Percentiles rank a stretch among this genome's conserved stretches.
phyloP scores from a whole-genome alignment of 2,113 vertebrate genomes.

The Asarcornis scutulata region DNA sequence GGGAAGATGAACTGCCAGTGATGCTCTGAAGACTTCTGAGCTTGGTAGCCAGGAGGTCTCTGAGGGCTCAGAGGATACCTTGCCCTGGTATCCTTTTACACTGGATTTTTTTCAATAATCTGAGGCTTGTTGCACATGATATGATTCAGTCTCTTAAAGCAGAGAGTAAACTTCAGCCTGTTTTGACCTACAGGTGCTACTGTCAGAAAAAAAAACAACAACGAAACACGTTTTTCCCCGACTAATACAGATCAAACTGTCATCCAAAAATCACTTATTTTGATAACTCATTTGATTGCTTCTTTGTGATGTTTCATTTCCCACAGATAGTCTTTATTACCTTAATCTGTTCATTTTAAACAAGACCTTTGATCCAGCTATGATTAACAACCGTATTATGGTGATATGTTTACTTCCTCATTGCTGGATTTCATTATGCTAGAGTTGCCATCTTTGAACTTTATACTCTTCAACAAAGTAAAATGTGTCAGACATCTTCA shows the following conservation, averaged over 20 bases:
- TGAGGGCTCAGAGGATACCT: not conserved
- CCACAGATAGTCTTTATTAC: not conserved
- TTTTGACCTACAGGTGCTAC: not conserved
- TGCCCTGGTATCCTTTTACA: not conserved
- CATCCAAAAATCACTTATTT: not conserved
- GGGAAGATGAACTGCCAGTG: not conserved
- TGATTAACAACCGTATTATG: not conserved
- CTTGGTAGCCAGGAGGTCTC: not conserved
- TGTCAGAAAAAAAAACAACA: not conserved
- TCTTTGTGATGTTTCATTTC: not conserved
- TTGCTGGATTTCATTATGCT: not conserved
- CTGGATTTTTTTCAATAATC: not conserved
- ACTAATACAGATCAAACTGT: not conserved
- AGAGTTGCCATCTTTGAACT: not conserved
- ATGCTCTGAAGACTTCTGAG: not conserved
- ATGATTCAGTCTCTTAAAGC: not conserved
- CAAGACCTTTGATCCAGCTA: not conserved
- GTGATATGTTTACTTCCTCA: not conserved
- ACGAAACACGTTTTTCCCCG: not conserved
- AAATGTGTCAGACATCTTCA: not conserved
- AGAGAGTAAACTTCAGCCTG: not conserved
- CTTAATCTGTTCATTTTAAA: not conserved
- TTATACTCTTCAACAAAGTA: not conserved
- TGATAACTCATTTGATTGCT: not conserved
- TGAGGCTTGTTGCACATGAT: not conserved